Conservation (phyloP, 2,888 invertebrate species). For the Stenchaetothrips biformis region DNA sequence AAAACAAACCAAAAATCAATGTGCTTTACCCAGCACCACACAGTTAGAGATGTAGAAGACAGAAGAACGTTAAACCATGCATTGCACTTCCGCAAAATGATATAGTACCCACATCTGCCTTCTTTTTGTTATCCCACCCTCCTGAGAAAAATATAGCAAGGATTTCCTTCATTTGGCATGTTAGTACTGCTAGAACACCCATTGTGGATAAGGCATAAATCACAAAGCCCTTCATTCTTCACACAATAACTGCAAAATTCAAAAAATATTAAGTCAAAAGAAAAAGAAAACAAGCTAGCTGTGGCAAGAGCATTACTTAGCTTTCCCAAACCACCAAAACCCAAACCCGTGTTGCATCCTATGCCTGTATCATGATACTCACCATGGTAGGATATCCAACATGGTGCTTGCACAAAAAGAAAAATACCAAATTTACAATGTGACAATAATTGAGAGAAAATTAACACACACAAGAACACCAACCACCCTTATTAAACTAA, state of each 20-base stretch:
- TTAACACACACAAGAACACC: slow-evolving; percentile 3
- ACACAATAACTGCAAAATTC: background rate
- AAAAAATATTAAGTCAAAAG: background rate
- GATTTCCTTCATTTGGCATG: too few relatives aligned
- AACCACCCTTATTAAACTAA: background rate
- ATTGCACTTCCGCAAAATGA: too few relatives aligned
- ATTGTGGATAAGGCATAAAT: too few relatives aligned
- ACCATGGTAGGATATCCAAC: slow-evolving; percentile 35
- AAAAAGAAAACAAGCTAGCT: background rate
- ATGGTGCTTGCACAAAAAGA: slow-evolving; percentile 32
- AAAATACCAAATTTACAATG: slow-evolving; percentile 14
- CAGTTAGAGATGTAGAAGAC: too few relatives aligned
- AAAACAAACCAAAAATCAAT: too few relatives aligned
- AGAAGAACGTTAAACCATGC: too few relatives aligned
- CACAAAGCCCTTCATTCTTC: background rate
- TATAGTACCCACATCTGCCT: too few relatives aligned
- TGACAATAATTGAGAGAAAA: background rate
- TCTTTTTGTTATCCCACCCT: too few relatives aligned
- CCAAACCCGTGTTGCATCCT: slow-evolving; percentile 10
- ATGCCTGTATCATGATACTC: slow-evolving; percentile 27
- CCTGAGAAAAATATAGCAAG: too few relatives aligned
- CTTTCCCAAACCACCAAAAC: slow-evolving; percentile 7
- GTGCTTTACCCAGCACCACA: too few relatives aligned
- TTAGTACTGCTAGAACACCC: too few relatives aligned
- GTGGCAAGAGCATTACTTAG: background rate